These are phyloP conservation scores for Dryas iulia DNA, from an alignment of 1,140 invertebrate species.

Conservation along the genomic window DNA sequence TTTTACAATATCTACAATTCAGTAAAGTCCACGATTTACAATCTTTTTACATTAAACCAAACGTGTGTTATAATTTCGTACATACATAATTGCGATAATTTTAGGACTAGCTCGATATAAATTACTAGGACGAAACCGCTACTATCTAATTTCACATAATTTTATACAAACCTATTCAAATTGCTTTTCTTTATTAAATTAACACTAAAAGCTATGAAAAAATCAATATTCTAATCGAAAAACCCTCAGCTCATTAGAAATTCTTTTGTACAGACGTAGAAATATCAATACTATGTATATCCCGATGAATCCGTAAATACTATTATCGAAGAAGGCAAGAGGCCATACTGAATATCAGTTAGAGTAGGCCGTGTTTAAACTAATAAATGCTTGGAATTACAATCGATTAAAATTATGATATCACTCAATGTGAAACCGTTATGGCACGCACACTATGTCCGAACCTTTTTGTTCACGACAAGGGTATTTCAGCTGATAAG, in stretches of 20 bases:
- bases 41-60: conserved; percentile 50
- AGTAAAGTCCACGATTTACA: conserved; percentile 55
- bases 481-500: conserved; percentile 52
- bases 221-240: conserved; percentile 39
- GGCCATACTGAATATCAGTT: conserved; percentile 53
- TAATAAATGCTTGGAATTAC: conserved; percentile 41
- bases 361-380: conserved; percentile 46
- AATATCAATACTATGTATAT: conserved; percentile 47
- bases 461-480: conserved; percentile 44
- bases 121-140: conserved; percentile 72
- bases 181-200: conserved; percentile 23
- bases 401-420: conserved; percentile 17
- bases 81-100: conserved; percentile 62
- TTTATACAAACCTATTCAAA: conserved; percentile 60
- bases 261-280: conserved; percentile 58
- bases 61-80: conserved; percentile 46
- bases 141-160: conserved; percentile 65
- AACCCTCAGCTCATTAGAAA: conserved; percentile 37
- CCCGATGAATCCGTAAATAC: conserved; percentile 35
- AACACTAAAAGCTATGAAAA: conserved; percentile 32
- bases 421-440: conserved; percentile 38
- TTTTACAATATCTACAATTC: conserved; percentile 76
- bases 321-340: conserved; percentile 52
- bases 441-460: conserved; percentile 38
- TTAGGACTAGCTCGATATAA: conserved; percentile 76